Evolutionary conservation across 2,797 vertebrate species (phyloP), one percentile per base, ranked within the genome.

Genomic region (Pangasius mekongensis): DNA sequence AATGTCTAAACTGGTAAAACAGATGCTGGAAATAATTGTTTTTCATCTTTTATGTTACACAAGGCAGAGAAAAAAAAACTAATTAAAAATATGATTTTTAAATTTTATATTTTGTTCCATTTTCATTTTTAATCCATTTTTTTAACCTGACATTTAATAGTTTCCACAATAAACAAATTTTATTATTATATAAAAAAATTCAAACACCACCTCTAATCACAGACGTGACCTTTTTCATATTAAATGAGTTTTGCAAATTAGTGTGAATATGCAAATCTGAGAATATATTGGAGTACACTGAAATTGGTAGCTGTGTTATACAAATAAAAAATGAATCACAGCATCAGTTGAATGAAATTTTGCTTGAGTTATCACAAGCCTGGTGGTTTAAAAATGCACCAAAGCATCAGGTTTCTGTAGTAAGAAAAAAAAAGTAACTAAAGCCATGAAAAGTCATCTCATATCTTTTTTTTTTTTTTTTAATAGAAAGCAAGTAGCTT

Each of bases 401-500:
- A n/a, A 18, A 30, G 14, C 27, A 77, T 76, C 43, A 49, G 39
- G 18, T 36, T 56, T 77, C 47, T 54, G n/a, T 20, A 1, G 33
- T 39, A 60, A 24, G 33, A 58, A 36, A 5, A 36, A 5, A 33
- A 58, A 39, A 36, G 78, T 7, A 27, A 43, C 36, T 24, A 14
- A 60, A 82, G 16, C 3, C 56, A 18, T 62, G 13, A 24, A 73
- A 85, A 39, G 22, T 82, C 43, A 86, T 85, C 88, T 89, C 78
- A 90, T 89, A 87, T 88, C 85, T 84, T 92, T 84, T 88, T 67
- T 89, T 87, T 89, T 73, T 47, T 49, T 0, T 5, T 77, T 8
- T 2, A 88, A 83, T 87, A 67, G 30, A 13, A 90, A 78, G 86
- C 88, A 89, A 86, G 90, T 73, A 86, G 87, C 49, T 90, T 87